phyloP scores from a whole-genome alignment of 92 coral and sea anemone species.

The Diadumene lineata region DNA sequence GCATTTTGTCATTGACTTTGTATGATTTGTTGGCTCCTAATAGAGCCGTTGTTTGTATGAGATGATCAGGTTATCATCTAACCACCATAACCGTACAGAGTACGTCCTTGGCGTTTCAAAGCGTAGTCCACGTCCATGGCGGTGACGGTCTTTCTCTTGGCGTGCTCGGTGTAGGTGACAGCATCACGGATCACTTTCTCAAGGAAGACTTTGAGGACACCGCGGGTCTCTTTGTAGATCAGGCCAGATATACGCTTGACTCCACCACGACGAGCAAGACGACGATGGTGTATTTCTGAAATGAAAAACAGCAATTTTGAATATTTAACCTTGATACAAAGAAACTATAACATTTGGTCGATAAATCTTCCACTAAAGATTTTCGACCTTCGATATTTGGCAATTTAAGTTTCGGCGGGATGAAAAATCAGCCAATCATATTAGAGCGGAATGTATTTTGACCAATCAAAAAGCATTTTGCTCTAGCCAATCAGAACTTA shows the following conservation, averaged over 20 bases:
- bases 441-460: too few relatives aligned
- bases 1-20: background rate
- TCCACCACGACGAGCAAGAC: background rate
- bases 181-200: conserved; percentile 94
- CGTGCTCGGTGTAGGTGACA: conserved; percentile 92
- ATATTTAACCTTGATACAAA: too few relatives aligned
- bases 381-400: too few relatives aligned
- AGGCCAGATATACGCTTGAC: too few relatives aligned
- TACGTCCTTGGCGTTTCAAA: conserved; percentile 29
- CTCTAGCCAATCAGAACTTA: too few relatives aligned
- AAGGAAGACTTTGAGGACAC: conserved; percentile 42
- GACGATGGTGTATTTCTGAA: too few relatives aligned
- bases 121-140: conserved; percentile 77
- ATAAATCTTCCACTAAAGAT: too few relatives aligned
- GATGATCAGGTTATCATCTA: background rate
- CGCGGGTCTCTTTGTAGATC: background rate
- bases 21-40: background rate
- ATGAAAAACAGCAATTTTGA: too few relatives aligned
- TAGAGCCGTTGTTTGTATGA: background rate
- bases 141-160: conserved; percentile 75
- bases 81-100: background rate
- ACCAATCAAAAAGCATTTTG: too few relatives aligned
- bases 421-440: too few relatives aligned
- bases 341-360: too few relatives aligned
- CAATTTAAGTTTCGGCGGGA: too few relatives aligned